Conservation (phyloP, 2,113 vertebrate species). For the Petrocephalus zakoni region DNA sequence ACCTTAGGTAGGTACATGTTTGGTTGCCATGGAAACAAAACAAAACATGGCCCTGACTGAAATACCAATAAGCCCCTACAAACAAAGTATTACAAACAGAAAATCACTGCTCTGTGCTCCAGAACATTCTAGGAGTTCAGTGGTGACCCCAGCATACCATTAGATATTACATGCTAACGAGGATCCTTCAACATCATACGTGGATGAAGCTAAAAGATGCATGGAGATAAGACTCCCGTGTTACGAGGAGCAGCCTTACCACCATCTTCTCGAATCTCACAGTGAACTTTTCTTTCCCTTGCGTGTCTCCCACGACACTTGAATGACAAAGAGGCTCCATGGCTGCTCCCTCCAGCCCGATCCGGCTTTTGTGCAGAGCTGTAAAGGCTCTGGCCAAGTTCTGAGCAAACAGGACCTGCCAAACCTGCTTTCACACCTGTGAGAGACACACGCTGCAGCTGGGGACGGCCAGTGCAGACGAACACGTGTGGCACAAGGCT, state of each 20-base stretch:
- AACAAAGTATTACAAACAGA: background rate
- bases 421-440: slow-evolving; percentile 55
- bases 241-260: background rate
- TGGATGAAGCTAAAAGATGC: background rate
- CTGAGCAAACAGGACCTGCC: slow-evolving; percentile 43
- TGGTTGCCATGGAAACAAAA: slow-evolving; percentile 44
- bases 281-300: slow-evolving; percentile 31
- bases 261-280: slow-evolving; percentile 32
- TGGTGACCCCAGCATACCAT: background rate
- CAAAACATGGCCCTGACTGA: slow-evolving; percentile 30
- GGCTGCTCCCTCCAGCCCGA: background rate
- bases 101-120: background rate
- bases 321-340: background rate
- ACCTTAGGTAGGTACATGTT: background rate
- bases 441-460: background rate
- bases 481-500: background rate
- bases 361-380: slow-evolving; percentile 3
- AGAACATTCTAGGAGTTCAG: background rate
- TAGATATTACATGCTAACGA: background rate
- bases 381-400: slow-evolving; percentile 18
- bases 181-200: background rate
- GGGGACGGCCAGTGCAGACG: background rate
- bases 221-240: background rate
- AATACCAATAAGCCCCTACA: background rate
- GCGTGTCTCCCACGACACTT: background rate